phyloP scores from a whole-genome alignment of 2,888 invertebrate genomes.

The Drosophila paranaensis region DNA sequence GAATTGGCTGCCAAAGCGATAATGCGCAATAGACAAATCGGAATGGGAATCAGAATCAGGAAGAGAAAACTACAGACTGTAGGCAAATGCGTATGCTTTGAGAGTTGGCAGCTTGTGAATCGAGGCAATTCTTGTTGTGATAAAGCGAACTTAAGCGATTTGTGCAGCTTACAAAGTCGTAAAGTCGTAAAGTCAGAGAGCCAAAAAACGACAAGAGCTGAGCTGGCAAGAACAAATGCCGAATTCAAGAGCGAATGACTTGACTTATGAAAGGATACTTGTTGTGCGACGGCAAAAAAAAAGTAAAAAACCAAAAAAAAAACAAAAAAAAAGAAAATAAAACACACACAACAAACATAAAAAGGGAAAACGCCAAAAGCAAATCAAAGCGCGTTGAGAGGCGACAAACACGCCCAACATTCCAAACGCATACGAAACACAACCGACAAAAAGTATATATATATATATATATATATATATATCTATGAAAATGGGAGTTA shows the following conservation, averaged over 20 bases:
- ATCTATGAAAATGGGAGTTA: conserved; percentile 12
- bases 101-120: conserved; percentile 37
- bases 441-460: neutral
- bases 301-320: conserved; percentile 15
- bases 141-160: conserved; percentile 54
- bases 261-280: conserved; percentile 69
- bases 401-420: conserved; percentile 54
- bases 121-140: conserved; percentile 38
- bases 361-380: conserved; percentile 35
- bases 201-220: neutral
- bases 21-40: conserved; percentile 22
- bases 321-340: conserved; percentile 15
- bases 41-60: neutral
- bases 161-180: conserved; percentile 56
- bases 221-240: conserved; percentile 35
- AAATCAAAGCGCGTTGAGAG: conserved; percentile 60
- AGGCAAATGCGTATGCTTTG: conserved; percentile 11
- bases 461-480: conserved; percentile 7
- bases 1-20: conserved; percentile 12
- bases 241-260: conserved; percentile 36
- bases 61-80: conserved; percentile 21
- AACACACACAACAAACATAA: conserved; percentile 34
- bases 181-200: conserved; percentile 45
- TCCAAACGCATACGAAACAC: conserved; percentile 25
- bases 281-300: conserved; percentile 43